A percentile compares a stretch with the other conserved stretches of the same genome.
phyloP scores from a whole-genome alignment of 2,888 invertebrate genomes.

The Dicyrtomina minuta region DNA sequence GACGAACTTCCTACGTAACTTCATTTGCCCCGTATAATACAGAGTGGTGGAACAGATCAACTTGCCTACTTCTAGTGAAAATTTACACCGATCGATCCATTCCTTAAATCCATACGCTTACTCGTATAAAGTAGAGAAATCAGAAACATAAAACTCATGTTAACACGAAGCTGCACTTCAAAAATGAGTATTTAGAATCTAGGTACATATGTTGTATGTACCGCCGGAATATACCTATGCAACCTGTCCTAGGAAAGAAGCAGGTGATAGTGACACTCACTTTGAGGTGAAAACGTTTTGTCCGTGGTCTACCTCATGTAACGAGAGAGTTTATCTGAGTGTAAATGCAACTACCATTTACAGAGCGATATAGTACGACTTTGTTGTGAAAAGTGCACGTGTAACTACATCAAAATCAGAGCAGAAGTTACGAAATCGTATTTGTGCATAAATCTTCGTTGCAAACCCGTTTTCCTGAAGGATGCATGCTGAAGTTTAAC shows the following conservation, averaged over 20 bases:
- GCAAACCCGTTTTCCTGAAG: conserved; percentile 18
- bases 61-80: conserved; percentile 8
- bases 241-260: too few relatives aligned
- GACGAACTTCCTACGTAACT: too few relatives aligned
- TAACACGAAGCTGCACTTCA: neutral
- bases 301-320: neutral
- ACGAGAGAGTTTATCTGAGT: too few relatives aligned
- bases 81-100: conserved; percentile 12
- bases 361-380: neutral
- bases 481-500: conserved; percentile 18
- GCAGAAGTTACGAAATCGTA: too few relatives aligned
- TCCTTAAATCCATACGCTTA: too few relatives aligned
- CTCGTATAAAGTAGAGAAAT: too few relatives aligned
- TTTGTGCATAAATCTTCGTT: neutral
- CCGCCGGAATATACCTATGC: too few relatives aligned
- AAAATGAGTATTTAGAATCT: neutral
- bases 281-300: neutral
- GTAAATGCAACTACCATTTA: too few relatives aligned
- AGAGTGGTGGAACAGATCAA: conserved; percentile 14
- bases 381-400: too few relatives aligned
- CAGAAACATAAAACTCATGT: neutral
- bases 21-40: conserved; percentile 1
- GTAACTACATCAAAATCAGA: too few relatives aligned
- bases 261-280: neutral
- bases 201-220: too few relatives aligned